Percentiles rank a stretch among this genome's conserved stretches.
These are phyloP conservation scores for Leptobrachium ailaonicum DNA, from an alignment of 2,113 vertebrate genomes.

Conservation along the genomic window DNA sequence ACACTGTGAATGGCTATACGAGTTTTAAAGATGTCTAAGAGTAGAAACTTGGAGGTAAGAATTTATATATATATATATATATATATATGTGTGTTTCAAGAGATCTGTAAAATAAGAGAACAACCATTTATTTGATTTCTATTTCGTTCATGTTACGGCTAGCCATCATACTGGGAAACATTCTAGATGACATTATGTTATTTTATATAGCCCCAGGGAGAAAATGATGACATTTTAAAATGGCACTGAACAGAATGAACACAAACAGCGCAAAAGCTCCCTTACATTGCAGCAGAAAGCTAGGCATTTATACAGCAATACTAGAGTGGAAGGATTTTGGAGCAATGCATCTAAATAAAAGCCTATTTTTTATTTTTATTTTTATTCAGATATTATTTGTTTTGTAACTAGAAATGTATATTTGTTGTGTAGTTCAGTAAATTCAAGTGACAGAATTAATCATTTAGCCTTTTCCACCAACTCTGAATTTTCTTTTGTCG, in stretches of 20 bases:
- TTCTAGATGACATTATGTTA: slow-evolving; percentile 57
- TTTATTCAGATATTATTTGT: too few species aligned
- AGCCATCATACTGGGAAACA: slow-evolving; percentile 54
- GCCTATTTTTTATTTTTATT: too few species aligned
- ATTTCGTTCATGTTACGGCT: slow-evolving; percentile 61
- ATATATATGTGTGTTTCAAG: neutral
- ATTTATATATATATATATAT: slow-evolving; percentile 1
- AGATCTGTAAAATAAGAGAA: neutral
- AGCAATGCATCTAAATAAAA: neutral
- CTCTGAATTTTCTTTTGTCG: too few species aligned
- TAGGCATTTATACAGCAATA: neutral
- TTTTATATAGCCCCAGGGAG: slow-evolving; percentile 59
- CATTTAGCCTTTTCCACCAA: too few species aligned
- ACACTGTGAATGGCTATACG: too few species aligned
- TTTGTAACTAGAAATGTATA: too few species aligned
- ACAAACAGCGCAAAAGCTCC: slow-evolving; percentile 55
- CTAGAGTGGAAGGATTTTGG: neutral
- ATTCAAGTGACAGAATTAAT: too few species aligned
- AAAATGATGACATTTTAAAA: slow-evolving; percentile 62
- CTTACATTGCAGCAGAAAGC: slow-evolving; percentile 32
- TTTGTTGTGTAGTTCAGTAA: too few species aligned
- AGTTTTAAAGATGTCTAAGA: too few species aligned
- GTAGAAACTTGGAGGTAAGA: too few species aligned
- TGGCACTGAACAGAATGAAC: slow-evolving; percentile 54
- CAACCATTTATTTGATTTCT: slow-evolving; percentile 51